A percentile compares a stretch with the other conserved stretches of the same genome.
Conservation (phyloP, 2,888 invertebrate genomes). For the Meliscaeva auricollis region DNA sequence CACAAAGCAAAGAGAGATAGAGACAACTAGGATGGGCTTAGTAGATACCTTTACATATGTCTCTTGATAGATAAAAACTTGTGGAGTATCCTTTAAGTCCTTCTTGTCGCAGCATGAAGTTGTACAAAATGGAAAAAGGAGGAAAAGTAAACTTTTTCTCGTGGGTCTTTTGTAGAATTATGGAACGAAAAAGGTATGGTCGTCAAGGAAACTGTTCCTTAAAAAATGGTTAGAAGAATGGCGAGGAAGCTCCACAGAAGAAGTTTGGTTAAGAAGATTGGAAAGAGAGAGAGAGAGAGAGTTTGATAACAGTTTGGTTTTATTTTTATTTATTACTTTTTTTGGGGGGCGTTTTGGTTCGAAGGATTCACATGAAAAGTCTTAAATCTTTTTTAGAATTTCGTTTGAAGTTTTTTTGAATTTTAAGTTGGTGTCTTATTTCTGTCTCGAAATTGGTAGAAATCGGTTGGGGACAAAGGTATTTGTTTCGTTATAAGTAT, state of each 20-base stretch:
- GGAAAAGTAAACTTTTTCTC: constrained; percentile 24
- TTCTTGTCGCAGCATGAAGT: constrained; percentile 5
- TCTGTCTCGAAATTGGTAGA: not conserved
- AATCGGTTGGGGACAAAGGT: not conserved
- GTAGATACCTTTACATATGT: not conserved
- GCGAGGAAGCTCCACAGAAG: constrained; percentile 9
- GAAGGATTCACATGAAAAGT: not conserved
- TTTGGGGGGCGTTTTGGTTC: constrained; percentile 4
- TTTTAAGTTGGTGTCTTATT: not conserved
- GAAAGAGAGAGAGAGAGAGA: not conserved
- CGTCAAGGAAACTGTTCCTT: not conserved
- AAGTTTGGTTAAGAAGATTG: not conserved
- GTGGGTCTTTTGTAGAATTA: constrained; percentile 29
- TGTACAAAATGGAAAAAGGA: not conserved
- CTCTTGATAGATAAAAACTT: not conserved
- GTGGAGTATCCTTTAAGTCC: constrained; percentile 9
- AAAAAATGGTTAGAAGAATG: not conserved
- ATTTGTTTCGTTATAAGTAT: too few species aligned
- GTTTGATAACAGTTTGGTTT: constrained; percentile 18
- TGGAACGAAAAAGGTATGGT: constrained; percentile 35
- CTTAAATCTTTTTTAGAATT: constrained; percentile 22
- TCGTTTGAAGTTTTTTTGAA: not conserved
- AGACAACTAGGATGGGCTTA: not conserved
- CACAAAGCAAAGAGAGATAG: not conserved
- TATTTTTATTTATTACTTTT: not conserved